A percentile compares a stretch with the other conserved stretches of the same genome.
Evolutionary conservation across 2,113 vertebrate species (phyloP).

Genomic region (Macroglossus sobrinus): DNA sequence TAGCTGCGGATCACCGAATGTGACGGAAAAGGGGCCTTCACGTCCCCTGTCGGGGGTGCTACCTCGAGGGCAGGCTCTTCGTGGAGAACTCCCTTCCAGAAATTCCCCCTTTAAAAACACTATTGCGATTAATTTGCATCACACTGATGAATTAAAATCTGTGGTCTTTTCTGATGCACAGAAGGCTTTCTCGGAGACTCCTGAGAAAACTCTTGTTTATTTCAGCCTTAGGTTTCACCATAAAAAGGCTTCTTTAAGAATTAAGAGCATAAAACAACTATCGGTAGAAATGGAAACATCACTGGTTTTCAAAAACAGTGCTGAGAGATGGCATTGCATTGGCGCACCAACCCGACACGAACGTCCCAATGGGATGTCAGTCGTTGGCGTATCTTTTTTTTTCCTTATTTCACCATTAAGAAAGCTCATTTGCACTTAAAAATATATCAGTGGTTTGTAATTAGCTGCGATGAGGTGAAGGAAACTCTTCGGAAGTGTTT

Average conservation of each 20-base stretch:
- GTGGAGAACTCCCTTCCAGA: neutral
- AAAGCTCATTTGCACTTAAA: neutral
- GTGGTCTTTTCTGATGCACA: neutral
- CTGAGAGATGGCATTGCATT: neutral
- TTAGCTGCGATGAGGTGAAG: neutral
- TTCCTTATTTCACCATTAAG: neutral
- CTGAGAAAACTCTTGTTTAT: neutral
- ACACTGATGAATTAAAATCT: neutral
- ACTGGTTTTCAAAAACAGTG: neutral
- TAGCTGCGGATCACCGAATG: neutral
- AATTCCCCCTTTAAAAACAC: neutral
- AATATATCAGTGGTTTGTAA: neutral
- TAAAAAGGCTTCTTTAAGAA: neutral
- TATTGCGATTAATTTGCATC: neutral
- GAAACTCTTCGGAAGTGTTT: neutral
- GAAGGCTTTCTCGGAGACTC: neutral
- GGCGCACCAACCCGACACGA: no score
- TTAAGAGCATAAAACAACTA: neutral
- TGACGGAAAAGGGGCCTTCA: neutral
- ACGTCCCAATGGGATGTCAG: no score
- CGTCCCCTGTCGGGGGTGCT: neutral
- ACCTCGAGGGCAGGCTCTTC: neutral
- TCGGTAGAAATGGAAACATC: neutral
- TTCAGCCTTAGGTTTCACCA: neutral
- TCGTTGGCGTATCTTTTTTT: neutral